Base-by-base conservation (phyloP, 2,888 invertebrate species). In the Rhogogaster chlorosoma region DNA sequence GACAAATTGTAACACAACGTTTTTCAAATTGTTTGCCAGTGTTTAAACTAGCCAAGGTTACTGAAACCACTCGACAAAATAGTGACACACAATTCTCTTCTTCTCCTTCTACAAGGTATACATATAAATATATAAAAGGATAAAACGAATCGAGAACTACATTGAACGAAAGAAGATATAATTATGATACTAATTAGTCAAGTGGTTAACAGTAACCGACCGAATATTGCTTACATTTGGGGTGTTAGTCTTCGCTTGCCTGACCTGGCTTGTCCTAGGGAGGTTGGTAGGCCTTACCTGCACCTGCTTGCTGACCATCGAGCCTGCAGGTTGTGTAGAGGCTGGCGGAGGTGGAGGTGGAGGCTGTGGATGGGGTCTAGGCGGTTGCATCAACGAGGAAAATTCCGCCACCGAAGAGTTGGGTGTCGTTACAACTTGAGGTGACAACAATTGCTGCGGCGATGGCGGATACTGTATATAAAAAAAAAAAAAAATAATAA, bases 391-490 rank as follows among this genome's bases (percentile, higher is more conserved):
- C 88, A 94, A 88, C 86, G 92, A 92, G 87, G 92, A 92, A 88
- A 93, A 93, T 89, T 93, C 93, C 78, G 92, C 92, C 91, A 94
- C 94, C 89, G 94, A 92, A 90, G 94, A 94, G 88, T 94, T 94
- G 87, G 94, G 94, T 87, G 93, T 91, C 88, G 92, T 92, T 89
- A 94, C 53, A n/a, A 53, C 94, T 92, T 94, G 94, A 67, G 95
- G 94, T 88, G 95, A 94, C 87, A 94, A 93, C 89, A 95, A 92
- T 91, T 94, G 94, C 92, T 95, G 96, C 88, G 96, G 96, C 93
- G 96, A 96, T 93, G 96, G 96, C 94, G 96, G 96, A 95, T 96
- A 96, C 96, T 96, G 94, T n/a, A n/a, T n/a, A n/a, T n/a, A 86
- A 94, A 93, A 18, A 7, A 36, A 29, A 32, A 0, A 22, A 71